Conservation (phyloP, 2,113 vertebrate genomes). For the Nicator chloris region DNA sequence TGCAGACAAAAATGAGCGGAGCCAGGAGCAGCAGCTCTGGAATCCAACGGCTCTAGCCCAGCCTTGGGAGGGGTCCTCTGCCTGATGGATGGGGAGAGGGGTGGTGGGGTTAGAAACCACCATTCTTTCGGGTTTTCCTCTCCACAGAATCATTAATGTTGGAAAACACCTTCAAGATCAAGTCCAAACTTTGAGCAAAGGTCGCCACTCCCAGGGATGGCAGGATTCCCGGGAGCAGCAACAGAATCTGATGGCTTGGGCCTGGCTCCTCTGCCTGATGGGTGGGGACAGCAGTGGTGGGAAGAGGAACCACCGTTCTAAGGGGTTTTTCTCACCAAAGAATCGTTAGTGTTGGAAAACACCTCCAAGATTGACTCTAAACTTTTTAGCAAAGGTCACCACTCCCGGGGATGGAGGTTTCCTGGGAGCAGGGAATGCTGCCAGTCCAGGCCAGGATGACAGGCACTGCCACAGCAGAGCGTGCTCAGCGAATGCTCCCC, state of each 20-base stretch:
- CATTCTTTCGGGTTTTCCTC: neutral
- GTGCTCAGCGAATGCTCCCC: neutral
- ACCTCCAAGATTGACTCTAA: neutral
- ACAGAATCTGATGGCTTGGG: neutral
- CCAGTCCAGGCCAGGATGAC: accelerated
- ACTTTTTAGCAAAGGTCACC: no score
- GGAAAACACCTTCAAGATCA: neutral
- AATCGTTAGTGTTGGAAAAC: neutral
- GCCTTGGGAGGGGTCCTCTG: neutral
- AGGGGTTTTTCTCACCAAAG: accelerated
- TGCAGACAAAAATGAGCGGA: neutral
- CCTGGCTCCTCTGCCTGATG: neutral
- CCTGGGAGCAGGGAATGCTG: neutral
- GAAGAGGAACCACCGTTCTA: neutral
- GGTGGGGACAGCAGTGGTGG: neutral
- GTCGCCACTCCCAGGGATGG: accelerated
- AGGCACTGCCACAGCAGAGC: neutral
- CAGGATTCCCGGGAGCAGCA: neutral
- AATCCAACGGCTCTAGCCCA: neutral
- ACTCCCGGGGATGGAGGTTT: accelerated
- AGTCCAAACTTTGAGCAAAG: neutral
- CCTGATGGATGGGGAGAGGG: neutral
- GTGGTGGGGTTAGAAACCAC: neutral
- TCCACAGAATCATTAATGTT: neutral
- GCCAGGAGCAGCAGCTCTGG: neutral